A percentile compares a stretch with the other conserved stretches of the same genome.
Evolutionary conservation across 2,888 invertebrate species (phyloP).

Genomic region (Thymelicus lineola): DNA sequence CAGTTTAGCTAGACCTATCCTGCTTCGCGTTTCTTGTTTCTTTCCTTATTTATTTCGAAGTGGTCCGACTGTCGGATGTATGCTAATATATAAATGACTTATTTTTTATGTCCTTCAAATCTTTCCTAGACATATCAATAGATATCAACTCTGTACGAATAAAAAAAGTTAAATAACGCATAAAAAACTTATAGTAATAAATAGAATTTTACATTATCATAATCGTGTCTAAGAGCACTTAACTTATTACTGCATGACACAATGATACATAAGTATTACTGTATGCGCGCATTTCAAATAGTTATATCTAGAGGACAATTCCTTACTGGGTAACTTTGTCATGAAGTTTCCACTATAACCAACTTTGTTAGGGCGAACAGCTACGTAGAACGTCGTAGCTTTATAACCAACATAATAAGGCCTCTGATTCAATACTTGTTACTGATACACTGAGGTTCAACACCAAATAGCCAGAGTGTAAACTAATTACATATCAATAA

Average conservation of each 20-base stretch:
- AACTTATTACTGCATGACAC: neutral
- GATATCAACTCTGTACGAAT: too few relatives aligned
- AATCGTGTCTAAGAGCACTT: neutral
- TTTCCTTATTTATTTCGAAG: neutral
- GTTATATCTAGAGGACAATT: too few relatives aligned
- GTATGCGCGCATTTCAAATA: too few relatives aligned
- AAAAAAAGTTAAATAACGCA: too few relatives aligned
- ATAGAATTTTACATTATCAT: neutral
- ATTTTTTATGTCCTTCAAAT: too few relatives aligned
- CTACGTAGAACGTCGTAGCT: too few relatives aligned
- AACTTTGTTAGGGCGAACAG: too few relatives aligned
- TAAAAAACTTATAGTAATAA: neutral
- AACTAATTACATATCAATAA: neutral
- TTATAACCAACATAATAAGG: too few relatives aligned
- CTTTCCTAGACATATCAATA: neutral
- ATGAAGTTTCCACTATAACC: too few relatives aligned
- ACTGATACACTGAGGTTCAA: neutral
- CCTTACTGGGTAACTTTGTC: too few relatives aligned
- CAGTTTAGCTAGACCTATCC: conserved; percentile 15
- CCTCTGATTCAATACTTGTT: neutral
- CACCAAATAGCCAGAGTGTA: neutral
- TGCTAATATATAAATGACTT: too few relatives aligned
- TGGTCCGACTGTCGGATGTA: neutral
- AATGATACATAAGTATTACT: too few relatives aligned
- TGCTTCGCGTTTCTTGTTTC: neutral